A percentile compares a stretch with the other conserved stretches of the same genome.
Conservation (phyloP, 2,797 vertebrate species). For the Danio choprae region DNA sequence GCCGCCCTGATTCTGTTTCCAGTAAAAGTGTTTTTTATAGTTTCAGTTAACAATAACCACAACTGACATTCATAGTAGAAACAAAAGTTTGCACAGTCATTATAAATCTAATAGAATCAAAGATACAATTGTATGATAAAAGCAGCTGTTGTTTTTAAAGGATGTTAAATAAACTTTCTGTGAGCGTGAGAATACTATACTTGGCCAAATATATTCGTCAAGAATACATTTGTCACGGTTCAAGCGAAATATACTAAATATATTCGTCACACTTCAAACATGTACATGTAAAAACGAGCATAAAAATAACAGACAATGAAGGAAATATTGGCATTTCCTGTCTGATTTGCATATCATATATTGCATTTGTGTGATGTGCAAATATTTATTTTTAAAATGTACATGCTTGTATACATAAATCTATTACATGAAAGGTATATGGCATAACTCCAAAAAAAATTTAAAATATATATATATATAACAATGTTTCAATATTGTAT, state of each 20-base stretch:
- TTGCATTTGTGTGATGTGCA: neutral
- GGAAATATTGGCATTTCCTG: neutral
- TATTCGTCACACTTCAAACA: neutral
- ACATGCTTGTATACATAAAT: too few species aligned
- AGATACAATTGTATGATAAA: neutral
- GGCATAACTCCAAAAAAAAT: too few species aligned
- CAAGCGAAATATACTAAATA: too few species aligned
- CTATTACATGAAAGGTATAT: too few species aligned
- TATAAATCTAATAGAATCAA: neutral
- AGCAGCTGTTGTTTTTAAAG: neutral
- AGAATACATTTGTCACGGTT: too few species aligned
- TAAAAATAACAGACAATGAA: neutral
- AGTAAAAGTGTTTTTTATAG: neutral
- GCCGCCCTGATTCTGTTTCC: too few species aligned
- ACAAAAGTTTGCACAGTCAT: neutral
- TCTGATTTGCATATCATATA: slow-evolving; percentile 4
- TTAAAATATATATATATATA: too few species aligned
- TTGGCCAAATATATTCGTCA: slow-evolving; percentile 6
- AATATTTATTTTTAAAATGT: too few species aligned
- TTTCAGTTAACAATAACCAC: neutral
- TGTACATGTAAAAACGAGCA: neutral
- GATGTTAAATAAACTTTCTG: neutral
- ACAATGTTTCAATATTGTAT: too few species aligned
- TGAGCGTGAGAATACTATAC: slow-evolving; percentile 14
- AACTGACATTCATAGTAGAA: neutral